Evolutionary conservation across 2,888 invertebrate genomes (phyloP), one percentile per base, ranked within the genome.

Genomic region (Ashinkailepas kermadecensis): DNA sequence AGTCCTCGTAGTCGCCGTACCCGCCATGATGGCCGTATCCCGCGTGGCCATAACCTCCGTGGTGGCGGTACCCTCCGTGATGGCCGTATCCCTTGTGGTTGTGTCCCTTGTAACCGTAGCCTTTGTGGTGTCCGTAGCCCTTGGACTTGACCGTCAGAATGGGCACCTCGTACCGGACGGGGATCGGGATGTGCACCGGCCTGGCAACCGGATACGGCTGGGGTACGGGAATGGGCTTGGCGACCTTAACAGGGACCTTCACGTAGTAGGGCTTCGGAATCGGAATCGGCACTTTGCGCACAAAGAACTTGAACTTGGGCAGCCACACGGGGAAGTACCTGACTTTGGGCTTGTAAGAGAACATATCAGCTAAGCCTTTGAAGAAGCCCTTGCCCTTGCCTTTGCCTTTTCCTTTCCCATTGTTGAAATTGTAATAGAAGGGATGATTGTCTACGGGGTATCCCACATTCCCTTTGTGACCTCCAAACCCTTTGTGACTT

Each of bases 301-400:
- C 21, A 21, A 56, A 74, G 74, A 56, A 74, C 56, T 74, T 74
- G 74, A 74, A 74, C 56, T 74, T 74, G 3, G 74, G 74, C 10
- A 74, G 1, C 54, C 56, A 74, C 10, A 74, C 18, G 1, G 74
- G 74, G 56, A 74, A 54, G 56, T 74, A 56, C 10, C 11, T 56
- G 9, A 54, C 15, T 11, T 74, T 56, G 13, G 70, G 70, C 39
- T 70, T 70, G 39, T 70, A 70, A 0, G 70, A 23, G 15, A 70
- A 39, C 70, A 70, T 70, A 39, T 70, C 70, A 25, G 39, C 39
- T 9, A 74, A 56, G 9, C 74, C 1, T 3, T 54, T 8, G 9
- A 74, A 56, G 15, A 15, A 74, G 74, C 74, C 74, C 21, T 74
- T 74, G 54, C 56, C 56, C 21, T 74, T 74, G 18, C 59, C 59